Evolutionary conservation across 2,888 invertebrate species (phyloP).

Genomic region (Galeopsomyia nigrocyanea): DNA sequence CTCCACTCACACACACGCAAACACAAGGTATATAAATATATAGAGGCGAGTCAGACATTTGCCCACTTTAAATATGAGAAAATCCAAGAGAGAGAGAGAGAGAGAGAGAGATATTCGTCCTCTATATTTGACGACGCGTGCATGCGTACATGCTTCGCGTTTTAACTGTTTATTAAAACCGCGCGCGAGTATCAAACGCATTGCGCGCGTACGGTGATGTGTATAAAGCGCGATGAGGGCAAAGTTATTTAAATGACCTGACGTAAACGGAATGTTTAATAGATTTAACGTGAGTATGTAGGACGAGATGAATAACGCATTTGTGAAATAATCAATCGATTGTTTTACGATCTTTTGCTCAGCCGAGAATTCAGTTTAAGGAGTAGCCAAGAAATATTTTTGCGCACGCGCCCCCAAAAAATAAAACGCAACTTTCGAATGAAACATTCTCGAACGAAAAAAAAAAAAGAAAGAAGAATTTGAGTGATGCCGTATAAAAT

Average conservation of each 20-base stretch:
- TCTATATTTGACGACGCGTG: no score
- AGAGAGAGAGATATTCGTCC: neutral
- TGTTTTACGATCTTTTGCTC: slow-evolving; percentile 23
- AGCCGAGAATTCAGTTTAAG: slow-evolving; percentile 13
- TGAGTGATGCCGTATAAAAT: no score
- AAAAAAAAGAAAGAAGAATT: no score
- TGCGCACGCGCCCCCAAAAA: neutral
- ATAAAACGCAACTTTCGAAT: no score
- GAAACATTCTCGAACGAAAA: no score
- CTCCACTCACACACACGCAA: slow-evolving; percentile 23
- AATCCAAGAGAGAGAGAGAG: neutral
- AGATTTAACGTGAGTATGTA: slow-evolving; percentile 28
- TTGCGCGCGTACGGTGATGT: neutral
- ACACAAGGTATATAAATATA: slow-evolving; percentile 34
- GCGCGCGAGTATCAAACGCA: neutral
- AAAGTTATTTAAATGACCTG: slow-evolving; percentile 5
- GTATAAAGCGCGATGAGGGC: slow-evolving; percentile 21
- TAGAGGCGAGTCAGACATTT: slow-evolving; percentile 32
- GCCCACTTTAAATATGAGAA: slow-evolving; percentile 23
- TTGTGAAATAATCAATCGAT: slow-evolving; percentile 13
- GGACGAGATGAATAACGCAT: slow-evolving; percentile 22
- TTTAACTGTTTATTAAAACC: slow-evolving; percentile 11
- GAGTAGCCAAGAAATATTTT: neutral
- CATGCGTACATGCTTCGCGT: no score
- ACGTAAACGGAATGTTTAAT: slow-evolving; percentile 28